These are phyloP conservation scores for Notiomystis cincta DNA, from an alignment of 2,113 vertebrate genomes.

Conservation along the genomic window DNA sequence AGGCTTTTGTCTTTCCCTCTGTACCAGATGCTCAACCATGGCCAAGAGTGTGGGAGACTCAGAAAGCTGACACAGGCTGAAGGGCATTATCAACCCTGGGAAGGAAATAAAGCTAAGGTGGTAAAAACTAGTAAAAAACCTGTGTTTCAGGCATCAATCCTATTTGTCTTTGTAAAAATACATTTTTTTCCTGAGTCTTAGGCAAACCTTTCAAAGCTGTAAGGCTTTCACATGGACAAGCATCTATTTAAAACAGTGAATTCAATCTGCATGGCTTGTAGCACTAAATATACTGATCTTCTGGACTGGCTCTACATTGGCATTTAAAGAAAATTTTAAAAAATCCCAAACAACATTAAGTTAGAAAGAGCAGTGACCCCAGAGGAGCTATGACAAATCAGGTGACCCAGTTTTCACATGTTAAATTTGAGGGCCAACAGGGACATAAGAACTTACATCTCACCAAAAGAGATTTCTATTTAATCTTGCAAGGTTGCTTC, in stretches of 20 bases:
- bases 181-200: neutral
- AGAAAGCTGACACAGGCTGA: neutral
- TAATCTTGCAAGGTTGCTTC: neutral
- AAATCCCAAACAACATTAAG: neutral
- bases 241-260: neutral
- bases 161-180: neutral
- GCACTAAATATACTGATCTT: neutral
- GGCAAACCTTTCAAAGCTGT: neutral
- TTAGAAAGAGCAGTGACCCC: neutral
- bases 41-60: neutral
- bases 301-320: rapidly evolving
- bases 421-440: neutral
- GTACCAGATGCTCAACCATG: neutral
- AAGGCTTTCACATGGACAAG: neutral
- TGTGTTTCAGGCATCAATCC: neutral
- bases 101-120: neutral
- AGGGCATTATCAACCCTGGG: rapidly evolving
- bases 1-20: neutral
- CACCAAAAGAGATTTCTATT: neutral
- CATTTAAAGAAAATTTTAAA: neutral
- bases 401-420: neutral
- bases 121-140: neutral
- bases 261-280: neutral
- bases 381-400: neutral
- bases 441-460: neutral